Evolutionary conservation across 2,113 vertebrate species (phyloP).

Genomic region (Bothrops jararaca): DNA sequence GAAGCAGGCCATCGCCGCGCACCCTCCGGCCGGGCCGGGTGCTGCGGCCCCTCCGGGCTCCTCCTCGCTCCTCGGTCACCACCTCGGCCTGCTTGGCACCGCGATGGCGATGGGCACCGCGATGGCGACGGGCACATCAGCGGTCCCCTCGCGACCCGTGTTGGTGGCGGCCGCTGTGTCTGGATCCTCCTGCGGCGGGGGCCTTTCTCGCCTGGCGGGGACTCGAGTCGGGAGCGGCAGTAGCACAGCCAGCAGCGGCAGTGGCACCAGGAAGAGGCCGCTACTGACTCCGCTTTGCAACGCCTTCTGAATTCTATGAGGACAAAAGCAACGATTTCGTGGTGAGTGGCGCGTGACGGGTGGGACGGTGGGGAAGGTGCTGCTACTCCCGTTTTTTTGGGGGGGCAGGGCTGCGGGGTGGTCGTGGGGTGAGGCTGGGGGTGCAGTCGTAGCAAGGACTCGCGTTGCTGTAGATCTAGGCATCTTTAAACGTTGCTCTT

Average conservation of each 20-base stretch:
- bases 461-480: too few relatives aligned
- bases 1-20: conserved; percentile 66
- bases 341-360: conserved; percentile 71
- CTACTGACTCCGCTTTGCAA: conserved; percentile 87
- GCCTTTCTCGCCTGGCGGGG: conserved; percentile 59
- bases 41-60: conserved; percentile 55
- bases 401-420: background rate
- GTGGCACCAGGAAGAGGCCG: conserved; percentile 82
- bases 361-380: background rate
- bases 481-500: background rate
- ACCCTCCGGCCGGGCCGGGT: conserved; percentile 48
- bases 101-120: conserved; percentile 53
- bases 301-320: conserved; percentile 94
- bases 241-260: conserved; percentile 55
- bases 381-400: background rate
- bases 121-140: conserved; percentile 34
- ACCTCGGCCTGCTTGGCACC: background rate
- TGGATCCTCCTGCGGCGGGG: conserved; percentile 42
- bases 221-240: conserved; percentile 45
- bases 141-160: conserved; percentile 50
- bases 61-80: conserved; percentile 64
- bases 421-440: background rate
- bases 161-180: conserved; percentile 55
- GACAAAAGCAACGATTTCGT: conserved; percentile 99
- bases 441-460: background rate